Percentiles rank a stretch among this genome's conserved stretches.
Evolutionary conservation across 2,888 invertebrate species (phyloP).

Genomic region (Polyommatus iphigenia): DNA sequence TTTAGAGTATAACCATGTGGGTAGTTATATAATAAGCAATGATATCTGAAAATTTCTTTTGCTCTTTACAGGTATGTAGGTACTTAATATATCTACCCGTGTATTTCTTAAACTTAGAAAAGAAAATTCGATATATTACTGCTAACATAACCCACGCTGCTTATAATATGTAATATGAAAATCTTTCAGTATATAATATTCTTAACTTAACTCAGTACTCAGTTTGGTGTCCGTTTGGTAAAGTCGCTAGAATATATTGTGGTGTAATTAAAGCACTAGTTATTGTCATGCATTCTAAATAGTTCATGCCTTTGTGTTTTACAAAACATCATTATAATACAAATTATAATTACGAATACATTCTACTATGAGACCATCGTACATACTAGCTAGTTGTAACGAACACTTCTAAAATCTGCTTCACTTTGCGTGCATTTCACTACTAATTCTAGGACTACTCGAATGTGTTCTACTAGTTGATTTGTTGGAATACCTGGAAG

Average conservation of each 20-base stretch:
- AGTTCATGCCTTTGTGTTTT: slow-evolving; percentile 40
- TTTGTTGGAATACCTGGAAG: slow-evolving; percentile 81
- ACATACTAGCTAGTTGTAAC: slow-evolving; percentile 48
- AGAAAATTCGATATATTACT: background rate
- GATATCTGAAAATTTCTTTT: background rate
- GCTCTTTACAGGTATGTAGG: too few relatives aligned
- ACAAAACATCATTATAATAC: slow-evolving; percentile 33
- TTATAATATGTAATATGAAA: background rate
- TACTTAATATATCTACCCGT: background rate
- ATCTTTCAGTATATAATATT: background rate
- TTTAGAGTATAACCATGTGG: background rate
- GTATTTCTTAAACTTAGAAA: background rate
- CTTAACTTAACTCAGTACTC: background rate
- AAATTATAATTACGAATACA: slow-evolving; percentile 45
- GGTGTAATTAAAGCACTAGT: slow-evolving; percentile 64
- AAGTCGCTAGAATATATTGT: background rate
- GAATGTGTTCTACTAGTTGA: slow-evolving; percentile 70
- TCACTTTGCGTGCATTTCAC: slow-evolving; percentile 47
- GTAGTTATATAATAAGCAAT: background rate
- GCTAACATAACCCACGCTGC: background rate
- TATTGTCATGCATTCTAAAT: slow-evolving; percentile 77
- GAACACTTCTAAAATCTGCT: slow-evolving; percentile 32
- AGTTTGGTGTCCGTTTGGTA: slow-evolving; percentile 20
- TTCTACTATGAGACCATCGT: slow-evolving; percentile 60
- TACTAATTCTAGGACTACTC: slow-evolving; percentile 39